These are phyloP conservation scores for Smittia sp. DNA, from an alignment of 2,888 invertebrate species.

Conservation along the genomic window DNA sequence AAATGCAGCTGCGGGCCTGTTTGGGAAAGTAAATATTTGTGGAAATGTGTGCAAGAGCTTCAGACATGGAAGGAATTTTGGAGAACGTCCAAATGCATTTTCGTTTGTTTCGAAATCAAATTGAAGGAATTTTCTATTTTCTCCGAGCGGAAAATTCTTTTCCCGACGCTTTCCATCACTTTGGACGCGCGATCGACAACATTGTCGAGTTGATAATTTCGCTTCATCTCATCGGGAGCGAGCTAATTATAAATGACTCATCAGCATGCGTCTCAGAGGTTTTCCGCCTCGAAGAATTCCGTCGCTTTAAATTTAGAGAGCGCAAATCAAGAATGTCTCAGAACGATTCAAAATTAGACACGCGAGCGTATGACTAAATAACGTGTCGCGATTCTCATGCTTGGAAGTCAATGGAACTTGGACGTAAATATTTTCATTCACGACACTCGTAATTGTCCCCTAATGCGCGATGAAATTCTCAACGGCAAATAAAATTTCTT, in stretches of 20 bases:
- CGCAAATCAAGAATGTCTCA: background rate
- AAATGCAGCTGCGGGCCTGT: no score
- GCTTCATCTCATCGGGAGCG: background rate
- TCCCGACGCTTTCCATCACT: background rate
- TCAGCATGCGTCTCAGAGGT: background rate
- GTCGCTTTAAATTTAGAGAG: background rate
- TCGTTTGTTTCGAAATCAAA: conserved; percentile 5
- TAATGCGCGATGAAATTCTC: background rate
- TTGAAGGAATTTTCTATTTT: conserved; percentile 18
- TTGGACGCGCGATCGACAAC: background rate
- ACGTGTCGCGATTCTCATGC: no score
- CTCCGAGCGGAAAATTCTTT: background rate
- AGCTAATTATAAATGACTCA: conserved; percentile 17
- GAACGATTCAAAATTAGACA: background rate
- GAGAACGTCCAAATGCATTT: conserved; percentile 19
- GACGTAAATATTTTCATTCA: no score
- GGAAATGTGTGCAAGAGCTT: background rate
- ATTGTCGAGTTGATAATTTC: conserved; percentile 16
- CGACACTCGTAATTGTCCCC: background rate
- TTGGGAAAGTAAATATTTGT: background rate
- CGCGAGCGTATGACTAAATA: no score
- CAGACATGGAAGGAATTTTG: background rate
- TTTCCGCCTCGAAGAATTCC: background rate
- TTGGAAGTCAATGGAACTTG: no score
- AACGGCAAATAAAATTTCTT: background rate